Base-by-base conservation (phyloP, 2,888 invertebrate species). In the Habroteleia sp. region DNA sequence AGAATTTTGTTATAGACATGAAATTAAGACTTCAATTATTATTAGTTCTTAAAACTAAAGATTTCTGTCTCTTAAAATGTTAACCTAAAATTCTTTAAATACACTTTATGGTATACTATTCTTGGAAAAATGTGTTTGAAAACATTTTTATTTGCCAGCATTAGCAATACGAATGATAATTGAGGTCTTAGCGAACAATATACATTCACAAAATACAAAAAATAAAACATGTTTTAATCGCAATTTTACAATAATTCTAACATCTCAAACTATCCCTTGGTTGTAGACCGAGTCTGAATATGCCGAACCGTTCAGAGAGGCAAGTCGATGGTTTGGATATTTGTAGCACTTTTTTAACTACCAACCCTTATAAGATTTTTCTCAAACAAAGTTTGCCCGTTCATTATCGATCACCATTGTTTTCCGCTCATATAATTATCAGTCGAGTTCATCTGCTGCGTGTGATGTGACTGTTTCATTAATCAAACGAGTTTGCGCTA, bases 301-400 rank as follows among this genome's bases (percentile, higher is more conserved):
- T 88, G 88, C 88, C 88, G 88, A 88, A 88, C 87, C 87, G 86
- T 88, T 88, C 87, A 87, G 88, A 88, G 88, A 88, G 88, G 88
- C 88, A 88, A 88, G 88, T 88, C 88, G 87, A 87, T 88, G 87
- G 88, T 88, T 88, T 88, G 87, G 85, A 88, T 87, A 85, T 87
- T 86, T 87, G 87, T 88, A 87, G 87, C 86, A 85, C 84, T 81
- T 77, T 79, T 79, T 78, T 46, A 66, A 69, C 31, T 62, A 58
- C 60, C 62, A 78, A 66, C 80, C 82, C 81, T 79, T 83, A 63
- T 54, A 54, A 74, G 41, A 72, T 69, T 79, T 74, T 78, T 50
- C 16, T 48, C 8, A 37, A 54, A 58, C 11, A 60, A 46, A 44
- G 42, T 60, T 68, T 68, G 17, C 68, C 50, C 35, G 54, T 25